Conservation (phyloP, 2,797 vertebrate genomes). For the Sebastolobus alascanus region DNA sequence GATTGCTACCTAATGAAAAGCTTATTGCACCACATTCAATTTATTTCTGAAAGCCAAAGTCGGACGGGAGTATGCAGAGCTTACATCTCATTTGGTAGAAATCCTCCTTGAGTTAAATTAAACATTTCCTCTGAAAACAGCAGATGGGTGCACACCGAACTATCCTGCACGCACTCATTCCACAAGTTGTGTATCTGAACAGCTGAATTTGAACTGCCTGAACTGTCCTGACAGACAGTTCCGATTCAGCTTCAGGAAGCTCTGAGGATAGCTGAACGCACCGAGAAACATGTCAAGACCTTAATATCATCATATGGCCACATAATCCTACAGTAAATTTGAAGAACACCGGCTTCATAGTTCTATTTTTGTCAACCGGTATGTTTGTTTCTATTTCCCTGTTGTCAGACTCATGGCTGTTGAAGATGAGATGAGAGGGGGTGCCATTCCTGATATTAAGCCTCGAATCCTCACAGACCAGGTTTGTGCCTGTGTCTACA, state of each 20-base stretch:
- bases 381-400: conserved; percentile 82
- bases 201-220: conserved; percentile 55
- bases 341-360: conserved; percentile 85
- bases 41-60: background rate
- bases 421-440: conserved; percentile 98
- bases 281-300: conserved; percentile 62
- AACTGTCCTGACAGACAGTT: conserved; percentile 29
- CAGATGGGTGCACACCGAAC: conserved; percentile 38
- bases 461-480: conserved; percentile 98
- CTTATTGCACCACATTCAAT: background rate
- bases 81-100: conserved; percentile 23
- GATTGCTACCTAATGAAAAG: conserved; percentile 9
- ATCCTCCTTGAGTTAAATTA: background rate
- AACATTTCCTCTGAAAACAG: conserved; percentile 6
- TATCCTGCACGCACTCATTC: conserved; percentile 45
- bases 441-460: conserved; percentile 93
- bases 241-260: conserved; percentile 56
- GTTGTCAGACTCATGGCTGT: conserved; percentile 96
- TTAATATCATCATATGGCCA: conserved; percentile 80
- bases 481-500: conserved; percentile 87
- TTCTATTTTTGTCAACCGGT: conserved; percentile 77
- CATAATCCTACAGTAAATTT: conserved; percentile 66
- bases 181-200: conserved; percentile 39
- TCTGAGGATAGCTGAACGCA: conserved; percentile 55
- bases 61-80: background rate